Percentiles rank a stretch among this genome's conserved stretches.
phyloP scores from a whole-genome alignment of 1,140 invertebrate species.

The Ephestia elutella region DNA sequence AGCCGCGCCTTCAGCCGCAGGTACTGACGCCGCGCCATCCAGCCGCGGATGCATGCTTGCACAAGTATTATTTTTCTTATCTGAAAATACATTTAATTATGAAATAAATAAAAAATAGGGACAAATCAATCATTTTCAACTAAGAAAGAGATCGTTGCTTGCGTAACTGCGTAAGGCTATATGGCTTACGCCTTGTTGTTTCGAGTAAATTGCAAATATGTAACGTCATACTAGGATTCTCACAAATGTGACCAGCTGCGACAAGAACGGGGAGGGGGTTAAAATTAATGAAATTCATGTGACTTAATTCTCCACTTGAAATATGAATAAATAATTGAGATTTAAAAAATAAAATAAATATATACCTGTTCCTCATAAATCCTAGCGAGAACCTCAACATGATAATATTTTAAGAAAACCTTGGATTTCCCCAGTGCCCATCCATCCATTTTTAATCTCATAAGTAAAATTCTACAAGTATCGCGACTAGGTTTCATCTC shows the following conservation, averaged over 20 bases:
- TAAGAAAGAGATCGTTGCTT: too few species aligned
- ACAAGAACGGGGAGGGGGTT: too few species aligned
- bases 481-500: slow-evolving; percentile 81
- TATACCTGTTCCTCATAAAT: slow-evolving; percentile 82
- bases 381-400: slow-evolving; percentile 86
- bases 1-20: slow-evolving; percentile 77
- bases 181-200: too few species aligned
- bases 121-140: too few species aligned
- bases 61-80: slow-evolving; percentile 81
- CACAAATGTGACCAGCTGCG: too few species aligned
- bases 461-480: slow-evolving; percentile 81
- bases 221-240: too few species aligned
- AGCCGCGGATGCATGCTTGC: slow-evolving; percentile 82
- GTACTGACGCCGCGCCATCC: slow-evolving; percentile 79
- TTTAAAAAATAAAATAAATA: too few species aligned
- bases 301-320: too few species aligned
- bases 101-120: too few species aligned
- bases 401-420: slow-evolving; percentile 92
- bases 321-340: background rate
- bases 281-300: too few species aligned
- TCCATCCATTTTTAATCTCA: slow-evolving; percentile 85
- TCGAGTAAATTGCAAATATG: too few species aligned
- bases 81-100: slow-evolving; percentile 50
- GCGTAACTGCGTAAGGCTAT: too few species aligned
- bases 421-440: slow-evolving; percentile 90